phyloP scores from a whole-genome alignment of 2,113 vertebrate species.

The Oostethus manadensis region DNA sequence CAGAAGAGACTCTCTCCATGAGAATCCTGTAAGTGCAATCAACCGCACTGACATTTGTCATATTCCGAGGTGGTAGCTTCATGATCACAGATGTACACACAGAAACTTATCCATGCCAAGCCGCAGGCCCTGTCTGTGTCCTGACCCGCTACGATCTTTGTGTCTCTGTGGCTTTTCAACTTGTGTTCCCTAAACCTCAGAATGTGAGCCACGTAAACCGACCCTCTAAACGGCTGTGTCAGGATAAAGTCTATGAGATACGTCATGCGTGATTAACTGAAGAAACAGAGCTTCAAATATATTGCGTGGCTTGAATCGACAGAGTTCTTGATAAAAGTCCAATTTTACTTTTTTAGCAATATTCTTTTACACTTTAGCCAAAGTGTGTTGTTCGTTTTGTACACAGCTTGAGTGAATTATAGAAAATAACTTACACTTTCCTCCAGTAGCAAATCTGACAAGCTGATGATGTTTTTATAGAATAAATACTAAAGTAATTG shows the following conservation, averaged over 20 bases:
- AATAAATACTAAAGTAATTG: constrained; percentile 20
- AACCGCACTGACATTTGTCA: constrained; percentile 53
- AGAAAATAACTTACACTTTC: constrained; percentile 21
- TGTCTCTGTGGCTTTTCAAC: constrained; percentile 61
- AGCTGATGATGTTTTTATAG: constrained; percentile 26
- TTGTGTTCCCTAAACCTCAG: constrained; percentile 60
- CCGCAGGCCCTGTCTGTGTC: constrained; percentile 61
- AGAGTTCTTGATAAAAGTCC: constrained; percentile 5
- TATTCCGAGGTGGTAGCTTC: constrained; percentile 39
- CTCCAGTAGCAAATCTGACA: constrained; percentile 32
- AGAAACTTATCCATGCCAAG: constrained; percentile 46
- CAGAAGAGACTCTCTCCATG: constrained; percentile 17
- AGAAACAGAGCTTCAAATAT: constrained; percentile 11
- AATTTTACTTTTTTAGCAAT: constrained; percentile 3
- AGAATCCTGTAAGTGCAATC: constrained; percentile 36
- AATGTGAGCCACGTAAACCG: constrained; percentile 59
- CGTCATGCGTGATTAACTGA: constrained; percentile 11
- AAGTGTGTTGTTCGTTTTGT: not conserved
- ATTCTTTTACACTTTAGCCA: constrained; percentile 1
- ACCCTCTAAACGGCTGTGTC: constrained; percentile 57
- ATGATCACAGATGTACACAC: constrained; percentile 51
- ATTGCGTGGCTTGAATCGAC: constrained; percentile 24
- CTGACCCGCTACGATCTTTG: constrained; percentile 60
- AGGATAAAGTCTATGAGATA: constrained; percentile 59
- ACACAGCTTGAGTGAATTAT: constrained; percentile 27